phyloP scores from a whole-genome alignment of 2,888 invertebrate genomes.

The Drymonia ruficornis region DNA sequence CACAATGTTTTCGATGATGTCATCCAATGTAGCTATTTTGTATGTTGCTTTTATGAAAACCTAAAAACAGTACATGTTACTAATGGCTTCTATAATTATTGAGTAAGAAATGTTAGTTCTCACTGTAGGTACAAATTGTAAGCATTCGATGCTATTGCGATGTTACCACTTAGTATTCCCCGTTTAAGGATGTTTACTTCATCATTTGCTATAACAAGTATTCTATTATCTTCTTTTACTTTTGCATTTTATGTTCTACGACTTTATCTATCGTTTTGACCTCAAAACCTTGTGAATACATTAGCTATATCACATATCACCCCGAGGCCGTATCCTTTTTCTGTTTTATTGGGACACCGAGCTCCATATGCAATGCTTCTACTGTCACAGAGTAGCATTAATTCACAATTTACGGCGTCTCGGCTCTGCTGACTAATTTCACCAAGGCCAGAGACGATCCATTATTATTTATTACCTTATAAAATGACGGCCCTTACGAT shows the following conservation, averaged over 20 bases:
- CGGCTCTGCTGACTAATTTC: conserved; percentile 70
- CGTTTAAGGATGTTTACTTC: too few species aligned
- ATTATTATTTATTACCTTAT: conserved; percentile 82
- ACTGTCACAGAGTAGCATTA: conserved; percentile 53
- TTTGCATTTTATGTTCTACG: too few species aligned
- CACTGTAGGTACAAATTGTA: too few species aligned
- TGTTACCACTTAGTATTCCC: too few species aligned
- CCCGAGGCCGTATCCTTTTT: conserved; percentile 28
- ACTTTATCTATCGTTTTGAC: conserved; percentile 6
- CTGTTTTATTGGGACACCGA: conserved; percentile 31
- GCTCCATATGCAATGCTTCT: conserved; percentile 41
- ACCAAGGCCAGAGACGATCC: conserved; percentile 79
- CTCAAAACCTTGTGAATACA: conserved; percentile 20
- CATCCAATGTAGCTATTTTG: neutral
- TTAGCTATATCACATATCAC: conserved; percentile 15
- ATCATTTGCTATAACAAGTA: too few species aligned
- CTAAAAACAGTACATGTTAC: neutral
- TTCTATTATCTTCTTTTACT: too few species aligned
- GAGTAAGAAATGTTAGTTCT: too few species aligned
- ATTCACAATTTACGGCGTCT: conserved; percentile 57
- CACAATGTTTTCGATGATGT: neutral
- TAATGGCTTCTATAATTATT: too few species aligned
- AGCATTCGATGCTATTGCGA: too few species aligned
- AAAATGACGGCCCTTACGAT: conserved; percentile 52
- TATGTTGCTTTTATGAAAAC: neutral